Percentiles rank a stretch among this genome's conserved stretches.
These are phyloP conservation scores for Montipora foliosa DNA, from an alignment of 64 coral and sea anemone genomes.

Conservation along the genomic window DNA sequence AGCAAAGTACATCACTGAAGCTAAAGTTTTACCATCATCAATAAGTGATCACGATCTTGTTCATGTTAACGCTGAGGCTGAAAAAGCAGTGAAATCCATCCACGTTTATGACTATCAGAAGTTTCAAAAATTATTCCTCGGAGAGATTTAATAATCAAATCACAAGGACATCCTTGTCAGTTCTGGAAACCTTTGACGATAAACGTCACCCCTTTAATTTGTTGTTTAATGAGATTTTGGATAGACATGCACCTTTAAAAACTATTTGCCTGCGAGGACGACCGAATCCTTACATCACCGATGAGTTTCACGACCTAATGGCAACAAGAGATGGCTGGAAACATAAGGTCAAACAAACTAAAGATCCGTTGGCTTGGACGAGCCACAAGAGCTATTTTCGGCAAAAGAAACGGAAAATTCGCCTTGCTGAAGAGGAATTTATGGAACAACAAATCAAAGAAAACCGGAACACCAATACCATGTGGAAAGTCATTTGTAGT, in stretches of 20 bases:
- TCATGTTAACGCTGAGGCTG: conserved; percentile 1
- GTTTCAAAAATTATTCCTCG: conserved; percentile 18
- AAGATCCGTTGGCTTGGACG: conserved; percentile 68
- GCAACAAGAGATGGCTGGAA: conserved; percentile 55
- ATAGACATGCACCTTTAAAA: conserved; percentile 62
- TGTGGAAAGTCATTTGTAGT: conserved; percentile 69
- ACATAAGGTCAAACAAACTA: conserved; percentile 51
- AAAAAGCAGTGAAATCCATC: conserved; percentile 54
- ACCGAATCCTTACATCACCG: conserved; percentile 65
- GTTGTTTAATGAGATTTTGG: conserved; percentile 68
- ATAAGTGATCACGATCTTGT: conserved; percentile 51
- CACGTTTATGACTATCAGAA: conserved; percentile 34
- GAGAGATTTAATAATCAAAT: conserved; percentile 41
- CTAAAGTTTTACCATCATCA: conserved; percentile 61
- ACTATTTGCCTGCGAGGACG: conserved; percentile 58
- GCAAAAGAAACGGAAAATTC: conserved; percentile 59
- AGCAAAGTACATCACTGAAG: conserved; percentile 31
- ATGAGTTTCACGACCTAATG: conserved; percentile 68
- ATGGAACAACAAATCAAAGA: conserved; percentile 66
- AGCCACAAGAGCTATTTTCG: conserved; percentile 64
- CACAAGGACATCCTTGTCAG: conserved; percentile 52
- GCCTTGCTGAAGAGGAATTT: neutral
- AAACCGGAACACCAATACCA: conserved; percentile 59
- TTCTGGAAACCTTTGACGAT: conserved; percentile 57
- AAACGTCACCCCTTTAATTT: conserved; percentile 57